phyloP scores from a whole-genome alignment of 1,140 invertebrate species.

The Rhyzopertha dominica region DNA sequence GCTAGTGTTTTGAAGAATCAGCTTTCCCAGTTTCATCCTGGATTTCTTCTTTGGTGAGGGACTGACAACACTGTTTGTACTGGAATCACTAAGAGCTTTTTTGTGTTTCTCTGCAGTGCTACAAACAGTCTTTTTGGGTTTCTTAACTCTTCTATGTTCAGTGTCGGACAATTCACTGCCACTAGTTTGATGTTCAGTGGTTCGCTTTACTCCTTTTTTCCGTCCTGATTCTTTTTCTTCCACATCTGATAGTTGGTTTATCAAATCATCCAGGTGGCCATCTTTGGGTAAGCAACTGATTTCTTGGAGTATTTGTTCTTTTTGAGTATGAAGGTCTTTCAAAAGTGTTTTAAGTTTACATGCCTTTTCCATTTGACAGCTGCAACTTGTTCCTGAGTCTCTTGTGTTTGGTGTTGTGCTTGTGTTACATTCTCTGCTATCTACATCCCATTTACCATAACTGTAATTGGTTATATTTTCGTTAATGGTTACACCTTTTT shows the following conservation, averaged over 20 bases:
- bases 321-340: constrained; percentile 34
- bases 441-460: constrained; percentile 25
- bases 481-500: too few relatives aligned
- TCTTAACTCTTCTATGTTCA: neutral
- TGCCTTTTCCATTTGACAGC: too few relatives aligned
- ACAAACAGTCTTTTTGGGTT: constrained; percentile 2
- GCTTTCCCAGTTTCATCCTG: constrained; percentile 12
- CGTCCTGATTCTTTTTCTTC: constrained; percentile 14
- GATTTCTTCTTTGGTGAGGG: constrained; percentile 12
- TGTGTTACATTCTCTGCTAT: too few relatives aligned
- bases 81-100: constrained; percentile 9
- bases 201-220: constrained; percentile 13
- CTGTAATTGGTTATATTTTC: neutral
- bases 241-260: constrained; percentile 25
- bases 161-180: too few relatives aligned
- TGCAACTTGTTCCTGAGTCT: too few relatives aligned
- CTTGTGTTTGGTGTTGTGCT: too few relatives aligned
- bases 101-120: constrained; percentile 18
- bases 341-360: constrained; percentile 31
- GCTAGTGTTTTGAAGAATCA: constrained; percentile 39
- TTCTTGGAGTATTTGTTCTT: constrained; percentile 38
- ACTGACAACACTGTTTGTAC: constrained; percentile 4
- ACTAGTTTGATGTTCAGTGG: too few relatives aligned
- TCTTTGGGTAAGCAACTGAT: constrained; percentile 26
- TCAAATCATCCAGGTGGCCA: constrained; percentile 20